Evolutionary conservation across 2,888 invertebrate species (phyloP), one percentile per base, ranked within the genome.

Genomic region (Lepidocyrtoides sp.): DNA sequence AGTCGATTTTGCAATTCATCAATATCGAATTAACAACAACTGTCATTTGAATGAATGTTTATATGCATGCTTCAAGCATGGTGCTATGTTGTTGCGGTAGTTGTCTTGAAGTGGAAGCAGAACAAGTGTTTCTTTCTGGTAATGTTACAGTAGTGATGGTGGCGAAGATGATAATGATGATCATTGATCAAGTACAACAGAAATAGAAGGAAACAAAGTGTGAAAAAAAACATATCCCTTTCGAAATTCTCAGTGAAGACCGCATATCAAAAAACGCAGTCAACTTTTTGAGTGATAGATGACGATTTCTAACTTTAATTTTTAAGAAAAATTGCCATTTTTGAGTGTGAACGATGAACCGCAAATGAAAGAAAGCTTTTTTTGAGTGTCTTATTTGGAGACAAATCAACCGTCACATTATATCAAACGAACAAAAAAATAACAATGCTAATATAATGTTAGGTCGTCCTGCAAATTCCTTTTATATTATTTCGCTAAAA

Each of bases 391-490:
- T 57, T 57, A 5, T 2, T n/a, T 7, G 60, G 66, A 32, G 32
- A 66, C 66, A 66, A 66, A 32, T 66, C 66, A 66, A 66, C 66
- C 66, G 66, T 66, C 14, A 66, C 29, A 66, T 29, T 57, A 20
- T 57, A 7, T n/a, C 0, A 66, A 66, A 66, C 29, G 12, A 2
- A 2, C 32, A 29, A 8, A n/a, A 66, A 32, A 66, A 66, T 66
- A 26, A 10, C 7, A 17, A 17, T 10, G 54, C 4, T 60, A 26
- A n/a, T n/a, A n/a, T n/a, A n/a, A n/a, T n/a, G n/a, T n/a, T n/a
- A n/a, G n/a, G n/a, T n/a, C n/a, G n/a, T n/a, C n/a, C n/a, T n/a
- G n/a, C n/a, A n/a, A n/a, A n/a, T 32, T 32, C 7, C 7, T 14
- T 5, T 29, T 17, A 17, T 32, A 32, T n/a, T 66, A 14, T 29